Percentiles rank a stretch among this genome's conserved stretches.
Conservation (phyloP, 2,888 invertebrate species). For the Eristalis pertinax region DNA sequence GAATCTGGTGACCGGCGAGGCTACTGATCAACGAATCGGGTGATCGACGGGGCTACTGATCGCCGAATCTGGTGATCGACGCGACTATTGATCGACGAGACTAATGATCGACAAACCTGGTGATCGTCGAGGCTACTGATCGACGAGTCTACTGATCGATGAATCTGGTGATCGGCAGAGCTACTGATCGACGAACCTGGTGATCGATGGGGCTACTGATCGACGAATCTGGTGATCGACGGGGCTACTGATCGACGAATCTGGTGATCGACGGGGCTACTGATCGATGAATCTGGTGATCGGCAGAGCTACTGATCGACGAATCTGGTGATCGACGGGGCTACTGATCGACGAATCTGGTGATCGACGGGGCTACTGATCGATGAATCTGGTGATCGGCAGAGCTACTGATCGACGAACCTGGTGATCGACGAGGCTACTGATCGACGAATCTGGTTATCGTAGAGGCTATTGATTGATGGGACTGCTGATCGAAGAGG, state of each 20-base stretch:
- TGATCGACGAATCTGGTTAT: no score
- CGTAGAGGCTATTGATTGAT: no score
- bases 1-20: background rate
- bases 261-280: no score
- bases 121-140: background rate
- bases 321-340: background rate
- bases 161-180: background rate
- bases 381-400: no score
- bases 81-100: background rate
- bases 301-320: background rate
- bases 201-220: background rate
- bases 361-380: background rate
- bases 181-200: background rate
- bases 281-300: background rate
- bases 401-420: no score
- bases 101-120: background rate
- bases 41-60: background rate
- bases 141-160: background rate
- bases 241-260: background rate
- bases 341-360: background rate
- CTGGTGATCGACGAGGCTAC: no score
- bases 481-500: no score
- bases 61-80: background rate
- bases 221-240: background rate
- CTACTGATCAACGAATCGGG: background rate